Percentiles rank a stretch among this genome's conserved stretches.
Evolutionary conservation across 2,888 invertebrate species (phyloP).

Genomic region (Mactromeris polynyma): DNA sequence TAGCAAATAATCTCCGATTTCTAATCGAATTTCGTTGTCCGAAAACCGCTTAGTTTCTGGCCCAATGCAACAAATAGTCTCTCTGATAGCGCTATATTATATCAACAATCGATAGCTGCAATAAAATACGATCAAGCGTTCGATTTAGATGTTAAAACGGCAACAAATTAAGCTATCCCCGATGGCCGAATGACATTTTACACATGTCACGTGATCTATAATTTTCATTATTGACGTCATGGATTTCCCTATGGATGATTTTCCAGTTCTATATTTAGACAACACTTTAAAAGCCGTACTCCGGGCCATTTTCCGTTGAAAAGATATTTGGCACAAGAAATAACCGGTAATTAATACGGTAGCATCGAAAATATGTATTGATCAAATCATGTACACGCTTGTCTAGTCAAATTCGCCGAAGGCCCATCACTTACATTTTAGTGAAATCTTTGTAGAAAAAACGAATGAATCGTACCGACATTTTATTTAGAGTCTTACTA

Average conservation of each 20-base stretch:
- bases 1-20: not conserved
- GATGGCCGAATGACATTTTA: slow-evolving; percentile 62
- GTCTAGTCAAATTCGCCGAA: too few relatives aligned
- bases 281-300: not conserved
- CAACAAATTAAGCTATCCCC: slow-evolving; percentile 38
- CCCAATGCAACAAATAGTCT: not conserved
- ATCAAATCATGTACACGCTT: too few relatives aligned
- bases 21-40: not conserved
- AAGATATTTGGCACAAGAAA: too few relatives aligned
- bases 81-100: not conserved
- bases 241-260: slow-evolving; percentile 56
- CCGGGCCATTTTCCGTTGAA: slow-evolving; percentile 6
- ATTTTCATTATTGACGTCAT: slow-evolving; percentile 69
- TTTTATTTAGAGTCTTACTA: too few relatives aligned
- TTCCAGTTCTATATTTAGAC: slow-evolving; percentile 62
- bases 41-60: not conserved
- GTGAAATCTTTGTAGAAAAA: too few relatives aligned
- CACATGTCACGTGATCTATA: slow-evolving; percentile 66
- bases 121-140: slow-evolving; percentile 4
- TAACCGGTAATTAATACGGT: too few relatives aligned
- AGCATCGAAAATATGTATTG: too few relatives aligned
- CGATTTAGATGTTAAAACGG: slow-evolving; percentile 40
- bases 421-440: too few relatives aligned
- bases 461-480: too few relatives aligned
- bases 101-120: not conserved